These are phyloP conservation scores for Acanthurus tractus DNA, from an alignment of 2,797 vertebrate genomes.

Conservation along the genomic window DNA sequence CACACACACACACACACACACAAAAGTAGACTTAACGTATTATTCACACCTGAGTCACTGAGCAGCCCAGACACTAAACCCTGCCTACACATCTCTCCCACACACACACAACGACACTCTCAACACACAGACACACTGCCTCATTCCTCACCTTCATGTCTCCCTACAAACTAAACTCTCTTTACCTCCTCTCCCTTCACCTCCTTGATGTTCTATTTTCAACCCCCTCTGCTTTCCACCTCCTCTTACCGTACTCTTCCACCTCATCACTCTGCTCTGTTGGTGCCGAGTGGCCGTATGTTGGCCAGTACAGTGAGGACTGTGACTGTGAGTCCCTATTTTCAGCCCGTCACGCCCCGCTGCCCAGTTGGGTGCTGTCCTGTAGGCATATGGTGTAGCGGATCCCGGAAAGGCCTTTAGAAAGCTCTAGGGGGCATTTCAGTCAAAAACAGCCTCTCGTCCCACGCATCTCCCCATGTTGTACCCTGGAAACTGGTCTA, in stretches of 20 bases:
- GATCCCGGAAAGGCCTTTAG: slow-evolving; percentile 69
- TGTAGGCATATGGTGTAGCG: slow-evolving; percentile 82
- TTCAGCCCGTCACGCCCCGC: slow-evolving; percentile 73
- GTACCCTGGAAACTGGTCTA: slow-evolving; percentile 38
- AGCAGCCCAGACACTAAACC: slow-evolving; percentile 69
- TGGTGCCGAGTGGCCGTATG: slow-evolving; percentile 59
- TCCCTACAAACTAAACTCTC: slow-evolving; percentile 51
- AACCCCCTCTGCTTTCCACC: slow-evolving; percentile 58
- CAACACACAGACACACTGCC: slow-evolving; percentile 30
- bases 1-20: slow-evolving; percentile 8
- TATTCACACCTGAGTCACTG: slow-evolving; percentile 76
- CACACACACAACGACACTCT: slow-evolving; percentile 48
- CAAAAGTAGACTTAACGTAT: slow-evolving; percentile 50
- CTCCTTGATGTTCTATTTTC: slow-evolving; percentile 66
- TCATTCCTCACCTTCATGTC: slow-evolving; percentile 51
- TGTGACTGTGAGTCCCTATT: slow-evolving; percentile 77
- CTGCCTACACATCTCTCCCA: slow-evolving; percentile 68
- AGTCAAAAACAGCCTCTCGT: slow-evolving; percentile 55
- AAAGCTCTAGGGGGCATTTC: slow-evolving; percentile 62
- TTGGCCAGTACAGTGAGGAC: slow-evolving; percentile 52
- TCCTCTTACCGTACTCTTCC: slow-evolving; percentile 56
- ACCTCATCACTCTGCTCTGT: slow-evolving; percentile 54
- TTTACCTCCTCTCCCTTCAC: slow-evolving; percentile 51
- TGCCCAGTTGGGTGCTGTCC: slow-evolving; percentile 80
- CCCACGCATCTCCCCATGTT: slow-evolving; percentile 51